Evolutionary conservation across 2,888 invertebrate species (phyloP), one percentile per base, ranked within the genome.

Genomic region (Caenorhabditis sp.): DNA sequence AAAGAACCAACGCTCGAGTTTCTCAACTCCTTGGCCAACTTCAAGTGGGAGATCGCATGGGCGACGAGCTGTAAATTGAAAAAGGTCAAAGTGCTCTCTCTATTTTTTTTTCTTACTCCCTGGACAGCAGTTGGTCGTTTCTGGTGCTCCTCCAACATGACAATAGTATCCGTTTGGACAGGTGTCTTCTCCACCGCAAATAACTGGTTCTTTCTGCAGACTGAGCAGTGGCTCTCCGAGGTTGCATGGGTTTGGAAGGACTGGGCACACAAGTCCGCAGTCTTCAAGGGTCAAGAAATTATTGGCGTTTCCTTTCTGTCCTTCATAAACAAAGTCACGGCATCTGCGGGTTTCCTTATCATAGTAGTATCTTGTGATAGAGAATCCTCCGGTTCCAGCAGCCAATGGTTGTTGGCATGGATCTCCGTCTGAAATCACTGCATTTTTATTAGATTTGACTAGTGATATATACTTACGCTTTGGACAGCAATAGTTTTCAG

Each of bases 61-160:
- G 16, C 85, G 74, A n/a, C 86, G 86, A 24, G 88, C 86, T 88
- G n/a, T n/a, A n/a, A n/a, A n/a, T n/a, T n/a, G n/a, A 75, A 49
- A 84, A 84, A 76, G 28, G n/a, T 26, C 51, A 51, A 31, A 19
- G 28, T 49, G 7, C 38, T 24, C 16, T 51, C 35, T 63, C 54
- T 38, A 22, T 68, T 24, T 7, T 19, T n/a, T 38, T 38, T 28
- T 51, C 90, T 85, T 59, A 91, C 90, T 89, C 85, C 90, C 90
- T 47, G 91, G 91, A 84, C 92, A 92, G 74, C 92, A 92, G 77
- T 91, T 92, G 44, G 92, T 92, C 10, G 90, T 90, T 73, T 90
- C 89, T 8, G 90, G 91, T 12, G 89, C 85, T 26, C 86, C 88
- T 41, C 92, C 92, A 16, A 91, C 89, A 68, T 92, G 92, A 73